Conservation (phyloP, 2,888 invertebrate species). For the Apodemia zela region DNA sequence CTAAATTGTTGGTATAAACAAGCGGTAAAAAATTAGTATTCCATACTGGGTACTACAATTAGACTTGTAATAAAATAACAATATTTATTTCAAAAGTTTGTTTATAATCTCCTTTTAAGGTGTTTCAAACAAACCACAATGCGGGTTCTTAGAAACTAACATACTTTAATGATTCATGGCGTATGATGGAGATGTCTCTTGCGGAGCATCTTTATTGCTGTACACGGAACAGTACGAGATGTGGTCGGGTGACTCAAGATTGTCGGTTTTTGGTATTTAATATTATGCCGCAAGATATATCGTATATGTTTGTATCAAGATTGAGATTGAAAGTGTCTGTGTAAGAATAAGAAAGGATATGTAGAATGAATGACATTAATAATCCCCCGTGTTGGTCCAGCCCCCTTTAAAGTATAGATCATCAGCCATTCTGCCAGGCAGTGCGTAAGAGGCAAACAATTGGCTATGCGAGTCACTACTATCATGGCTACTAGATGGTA, state of each 20-base stretch:
- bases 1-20: background rate
- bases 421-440: no score
- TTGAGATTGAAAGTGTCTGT: no score
- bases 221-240: constrained; percentile 32
- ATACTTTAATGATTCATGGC: constrained; percentile 50
- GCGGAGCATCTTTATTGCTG: constrained; percentile 34
- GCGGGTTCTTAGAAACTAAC: constrained; percentile 46
- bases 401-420: no score
- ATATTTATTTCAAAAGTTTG: constrained; percentile 20
- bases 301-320: no score
- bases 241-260: constrained; percentile 28
- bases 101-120: constrained; percentile 32
- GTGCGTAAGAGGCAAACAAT: no score
- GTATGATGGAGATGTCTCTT: constrained; percentile 61
- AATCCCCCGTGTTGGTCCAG: no score
- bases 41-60: background rate
- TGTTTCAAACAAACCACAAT: constrained; percentile 46
- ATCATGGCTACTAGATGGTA: no score
- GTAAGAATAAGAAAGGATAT: no score
- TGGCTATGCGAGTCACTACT: no score
- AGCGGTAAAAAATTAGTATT: background rate
- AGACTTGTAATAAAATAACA: constrained; percentile 17
- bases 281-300: background rate
- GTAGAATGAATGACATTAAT: background rate
- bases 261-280: background rate